Evolutionary conservation across 2,888 invertebrate genomes (phyloP).

Genomic region (Heteromyza rotundicornis): DNA sequence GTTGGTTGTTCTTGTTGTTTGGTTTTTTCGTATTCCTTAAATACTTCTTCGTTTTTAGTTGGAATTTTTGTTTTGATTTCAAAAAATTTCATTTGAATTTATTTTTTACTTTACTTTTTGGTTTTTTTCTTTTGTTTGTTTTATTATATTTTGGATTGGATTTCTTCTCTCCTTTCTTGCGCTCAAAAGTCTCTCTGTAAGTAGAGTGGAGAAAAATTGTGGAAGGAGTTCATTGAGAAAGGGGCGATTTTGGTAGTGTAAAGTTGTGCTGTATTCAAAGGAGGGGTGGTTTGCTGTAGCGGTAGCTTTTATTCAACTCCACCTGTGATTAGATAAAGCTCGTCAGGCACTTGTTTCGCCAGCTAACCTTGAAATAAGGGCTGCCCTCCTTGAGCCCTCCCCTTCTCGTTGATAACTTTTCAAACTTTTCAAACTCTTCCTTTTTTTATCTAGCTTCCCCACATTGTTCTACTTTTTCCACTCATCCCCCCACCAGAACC

Average conservation of each 20-base stretch:
- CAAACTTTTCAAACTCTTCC: too few species aligned
- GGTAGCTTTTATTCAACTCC: too few species aligned
- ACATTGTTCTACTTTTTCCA: too few species aligned
- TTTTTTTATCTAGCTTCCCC: too few species aligned
- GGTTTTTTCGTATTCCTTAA: slow-evolving; percentile 32
- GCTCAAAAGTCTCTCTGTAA: slow-evolving; percentile 59
- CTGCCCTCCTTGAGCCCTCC: too few species aligned
- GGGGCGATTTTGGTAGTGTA: neutral
- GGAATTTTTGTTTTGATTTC: slow-evolving; percentile 22
- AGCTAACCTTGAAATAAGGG: too few species aligned
- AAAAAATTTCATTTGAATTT: slow-evolving; percentile 25
- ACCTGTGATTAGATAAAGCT: too few species aligned
- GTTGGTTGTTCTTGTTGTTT: slow-evolving; percentile 36
- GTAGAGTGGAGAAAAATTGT: slow-evolving; percentile 10
- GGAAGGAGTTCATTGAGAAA: slow-evolving; percentile 27
- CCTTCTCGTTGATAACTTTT: too few species aligned
- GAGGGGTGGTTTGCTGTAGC: too few species aligned
- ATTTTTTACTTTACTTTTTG: slow-evolving; percentile 28
- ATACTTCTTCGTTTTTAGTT: slow-evolving; percentile 23
- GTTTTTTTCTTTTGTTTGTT: slow-evolving; percentile 30
- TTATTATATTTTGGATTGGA: slow-evolving; percentile 29
- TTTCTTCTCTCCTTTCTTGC: slow-evolving; percentile 54
- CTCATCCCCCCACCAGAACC: too few species aligned
- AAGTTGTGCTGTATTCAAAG: neutral
- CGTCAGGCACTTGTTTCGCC: too few species aligned